A percentile compares a stretch with the other conserved stretches of the same genome.
Conservation (phyloP, 2,113 vertebrate species). For the Dasypus novemcinctus region DNA sequence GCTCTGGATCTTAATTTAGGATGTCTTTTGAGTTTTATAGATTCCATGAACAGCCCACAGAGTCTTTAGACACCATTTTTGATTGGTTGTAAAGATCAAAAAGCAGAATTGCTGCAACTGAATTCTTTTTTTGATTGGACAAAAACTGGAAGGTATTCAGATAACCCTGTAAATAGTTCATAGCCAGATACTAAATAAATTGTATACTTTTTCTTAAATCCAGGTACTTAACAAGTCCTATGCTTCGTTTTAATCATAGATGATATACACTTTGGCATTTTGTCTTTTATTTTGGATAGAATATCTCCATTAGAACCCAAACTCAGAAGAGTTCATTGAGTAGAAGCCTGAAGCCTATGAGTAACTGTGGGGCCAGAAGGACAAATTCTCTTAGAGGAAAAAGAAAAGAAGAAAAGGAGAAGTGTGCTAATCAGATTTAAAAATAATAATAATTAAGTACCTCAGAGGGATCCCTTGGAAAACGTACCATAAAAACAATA, state of each 20-base stretch:
- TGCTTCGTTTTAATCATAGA: not conserved
- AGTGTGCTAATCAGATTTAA: not conserved
- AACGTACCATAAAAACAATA: not conserved
- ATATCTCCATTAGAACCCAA: not conserved
- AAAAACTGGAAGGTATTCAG: not conserved
- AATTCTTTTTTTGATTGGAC: not conserved
- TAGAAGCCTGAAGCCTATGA: not conserved
- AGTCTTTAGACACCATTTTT: not conserved
- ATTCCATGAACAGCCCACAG: not conserved
- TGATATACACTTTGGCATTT: not conserved
- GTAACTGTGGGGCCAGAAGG: not conserved
- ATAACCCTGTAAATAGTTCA: not conserved
- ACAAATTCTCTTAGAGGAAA: not conserved
- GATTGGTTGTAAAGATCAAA: not conserved
- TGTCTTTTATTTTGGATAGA: not conserved
- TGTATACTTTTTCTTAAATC: not conserved
- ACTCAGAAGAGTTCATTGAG: not conserved
- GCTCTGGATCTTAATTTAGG: not conserved
- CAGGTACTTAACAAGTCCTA: not conserved
- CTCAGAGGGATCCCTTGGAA: too few relatives aligned
- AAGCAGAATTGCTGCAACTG: not conserved
- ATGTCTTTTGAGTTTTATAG: not conserved
- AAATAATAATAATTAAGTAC: not conserved
- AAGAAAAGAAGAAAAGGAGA: not conserved
- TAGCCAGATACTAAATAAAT: not conserved